Percentiles rank a stretch among this genome's conserved stretches.
Evolutionary conservation across 2,888 invertebrate species (phyloP).

Genomic region (Amphipoea lucens): DNA sequence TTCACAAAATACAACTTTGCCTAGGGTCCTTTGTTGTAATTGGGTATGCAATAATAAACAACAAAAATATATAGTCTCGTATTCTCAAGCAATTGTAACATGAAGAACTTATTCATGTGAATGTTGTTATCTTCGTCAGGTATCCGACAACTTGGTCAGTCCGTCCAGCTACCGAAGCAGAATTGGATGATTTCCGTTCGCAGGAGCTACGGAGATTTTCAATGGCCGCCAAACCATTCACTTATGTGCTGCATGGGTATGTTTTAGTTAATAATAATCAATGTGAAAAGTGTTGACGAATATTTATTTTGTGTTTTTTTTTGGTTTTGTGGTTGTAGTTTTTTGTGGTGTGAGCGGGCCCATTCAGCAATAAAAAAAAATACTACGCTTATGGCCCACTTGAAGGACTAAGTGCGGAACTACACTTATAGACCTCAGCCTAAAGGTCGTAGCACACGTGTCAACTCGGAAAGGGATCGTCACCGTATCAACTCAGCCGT

Average conservation of each 20-base stretch:
- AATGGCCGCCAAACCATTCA: constrained; percentile 97
- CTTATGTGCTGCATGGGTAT: constrained; percentile 96
- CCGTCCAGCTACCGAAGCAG: constrained; percentile 93
- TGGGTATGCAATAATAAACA: not conserved
- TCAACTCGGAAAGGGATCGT: too few species aligned
- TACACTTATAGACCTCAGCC: too few species aligned
- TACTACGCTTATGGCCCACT: too few species aligned
- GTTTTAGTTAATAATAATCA: constrained; percentile 79
- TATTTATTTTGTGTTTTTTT: not conserved
- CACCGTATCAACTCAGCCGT: too few species aligned
- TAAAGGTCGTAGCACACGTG: too few species aligned
- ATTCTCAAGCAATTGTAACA: not conserved
- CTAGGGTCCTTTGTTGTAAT: too few species aligned
- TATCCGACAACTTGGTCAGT: constrained; percentile 96
- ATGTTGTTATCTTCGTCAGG: constrained; percentile 73
- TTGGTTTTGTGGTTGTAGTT: too few species aligned
- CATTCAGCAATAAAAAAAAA: too few species aligned
- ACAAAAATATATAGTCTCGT: not conserved
- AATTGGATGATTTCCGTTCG: constrained; percentile 93
- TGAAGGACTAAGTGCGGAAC: too few species aligned
- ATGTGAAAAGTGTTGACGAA: not conserved
- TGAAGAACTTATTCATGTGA: not conserved
- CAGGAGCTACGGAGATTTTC: constrained; percentile 96
- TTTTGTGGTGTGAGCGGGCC: too few species aligned
- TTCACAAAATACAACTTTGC: not conserved